phyloP scores from a whole-genome alignment of 2,113 vertebrate genomes.

The Grantiella picta region DNA sequence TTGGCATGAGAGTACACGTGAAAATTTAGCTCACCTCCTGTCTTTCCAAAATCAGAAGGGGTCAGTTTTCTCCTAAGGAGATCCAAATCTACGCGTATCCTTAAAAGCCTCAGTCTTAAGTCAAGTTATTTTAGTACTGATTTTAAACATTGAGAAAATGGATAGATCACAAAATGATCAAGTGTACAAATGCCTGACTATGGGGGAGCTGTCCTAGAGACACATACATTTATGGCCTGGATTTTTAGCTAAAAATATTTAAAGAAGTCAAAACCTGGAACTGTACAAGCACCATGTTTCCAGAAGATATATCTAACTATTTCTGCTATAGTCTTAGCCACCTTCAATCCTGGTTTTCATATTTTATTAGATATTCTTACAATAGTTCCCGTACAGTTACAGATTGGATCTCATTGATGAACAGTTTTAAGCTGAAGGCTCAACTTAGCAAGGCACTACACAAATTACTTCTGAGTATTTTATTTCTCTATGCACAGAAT shows the following conservation, averaged over 20 bases:
- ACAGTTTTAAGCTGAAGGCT: background rate
- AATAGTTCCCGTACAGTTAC: background rate
- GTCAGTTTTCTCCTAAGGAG: background rate
- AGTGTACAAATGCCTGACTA: background rate
- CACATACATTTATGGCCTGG: background rate
- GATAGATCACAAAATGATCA: background rate
- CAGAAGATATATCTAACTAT: background rate
- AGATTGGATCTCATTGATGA: background rate
- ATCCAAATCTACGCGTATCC: background rate
- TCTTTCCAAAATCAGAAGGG: background rate
- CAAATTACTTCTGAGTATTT: background rate
- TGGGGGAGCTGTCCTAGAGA: background rate
- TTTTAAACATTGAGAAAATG: background rate
- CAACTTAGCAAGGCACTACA: background rate
- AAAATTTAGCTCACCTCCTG: background rate
- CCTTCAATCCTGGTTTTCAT: background rate
- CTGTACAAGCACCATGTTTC: background rate
- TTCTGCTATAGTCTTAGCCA: background rate
- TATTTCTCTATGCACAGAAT: background rate
- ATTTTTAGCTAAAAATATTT: background rate
- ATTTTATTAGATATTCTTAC: background rate
- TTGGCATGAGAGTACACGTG: background rate
- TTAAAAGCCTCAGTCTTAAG: background rate
- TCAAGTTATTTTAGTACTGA: background rate
- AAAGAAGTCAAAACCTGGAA: background rate